A percentile compares a stretch with the other conserved stretches of the same genome.
Conservation (phyloP, 2,888 invertebrate species). For the Phrixothrix hirtus region DNA sequence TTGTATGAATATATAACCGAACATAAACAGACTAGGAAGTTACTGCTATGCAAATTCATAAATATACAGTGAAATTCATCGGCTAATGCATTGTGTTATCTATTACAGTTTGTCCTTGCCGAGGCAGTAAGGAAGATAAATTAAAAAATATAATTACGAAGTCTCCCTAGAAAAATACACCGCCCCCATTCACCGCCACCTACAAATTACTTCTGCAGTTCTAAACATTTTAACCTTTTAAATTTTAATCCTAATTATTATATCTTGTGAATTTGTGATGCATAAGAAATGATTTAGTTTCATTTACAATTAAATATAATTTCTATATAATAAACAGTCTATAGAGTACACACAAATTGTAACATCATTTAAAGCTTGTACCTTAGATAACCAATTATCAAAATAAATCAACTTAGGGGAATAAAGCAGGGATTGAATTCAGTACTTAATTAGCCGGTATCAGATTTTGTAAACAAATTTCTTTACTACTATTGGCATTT, state of each 20-base stretch:
- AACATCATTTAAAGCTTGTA: too few species aligned
- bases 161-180: constrained; percentile 62
- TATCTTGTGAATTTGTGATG: background rate
- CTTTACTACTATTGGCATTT: too few species aligned
- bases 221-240: constrained; percentile 25
- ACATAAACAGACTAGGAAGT: background rate
- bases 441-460: too few species aligned
- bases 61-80: constrained; percentile 48
- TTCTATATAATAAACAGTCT: too few species aligned
- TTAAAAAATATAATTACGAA: constrained; percentile 73
- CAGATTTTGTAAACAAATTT: too few species aligned
- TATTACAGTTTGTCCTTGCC: constrained; percentile 48
- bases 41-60: constrained; percentile 42
- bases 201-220: constrained; percentile 37
- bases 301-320: background rate
- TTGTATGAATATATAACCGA: background rate
- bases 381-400: too few species aligned
- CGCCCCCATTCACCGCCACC: constrained; percentile 45
- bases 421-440: too few species aligned
- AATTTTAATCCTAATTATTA: background rate
- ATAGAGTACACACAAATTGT: too few species aligned
- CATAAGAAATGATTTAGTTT: background rate
- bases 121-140: constrained; percentile 69
- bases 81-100: constrained; percentile 49
- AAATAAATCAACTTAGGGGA: too few species aligned